Base-by-base conservation (phyloP, 2,113 vertebrate genomes). In the Nanorana parkeri region DNA sequence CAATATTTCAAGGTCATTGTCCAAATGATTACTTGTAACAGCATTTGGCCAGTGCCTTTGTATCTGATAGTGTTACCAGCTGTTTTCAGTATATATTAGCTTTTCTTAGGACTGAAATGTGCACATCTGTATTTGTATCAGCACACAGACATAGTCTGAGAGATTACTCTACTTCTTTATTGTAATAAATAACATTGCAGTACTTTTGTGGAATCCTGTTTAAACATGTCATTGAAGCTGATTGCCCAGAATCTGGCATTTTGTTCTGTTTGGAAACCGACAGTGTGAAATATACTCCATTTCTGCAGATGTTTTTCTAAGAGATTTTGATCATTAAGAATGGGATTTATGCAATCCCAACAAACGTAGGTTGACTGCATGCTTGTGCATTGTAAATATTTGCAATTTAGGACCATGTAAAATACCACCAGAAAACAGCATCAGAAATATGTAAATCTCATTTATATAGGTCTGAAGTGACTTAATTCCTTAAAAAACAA, bases 1-100 rank as follows among this genome's bases (percentile, higher is more conserved):
- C 36, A 86, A 85, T 88, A 88, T 89, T 85, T 92, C 88, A 90
- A 88, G 83, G 87, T 84, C 72, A 89, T 56, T 64, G 1, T 87
- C 88, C 86, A 88, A 86, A 74, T 88, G 87, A 89, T 89, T 66
- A 78, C 88, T 86, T 86, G 69, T 72, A 86, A 77, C 36, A 84
- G 73, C n/a, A 47, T 66, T 90, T 91, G 88, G 83, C 84, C 86
- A 17, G 72, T 41, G 74, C 81, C 77, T 85, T 73, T 64, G 15
- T 80, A 26, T 63, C 84, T 20, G 74, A 71, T 26, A 19, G 17
- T 86, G 67, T 17, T 72, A 86, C 85, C 87, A 87, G 81, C 81
- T 90, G 87, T 86, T 11, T 47, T 66, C 74, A 36, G 29, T 24
- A 10, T n/a, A 19, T 54, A 58, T 60, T 56, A 26, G 56, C 54